These are phyloP conservation scores for Galeruca laticollis DNA, from an alignment of 2,888 invertebrate species.

Conservation along the genomic window DNA sequence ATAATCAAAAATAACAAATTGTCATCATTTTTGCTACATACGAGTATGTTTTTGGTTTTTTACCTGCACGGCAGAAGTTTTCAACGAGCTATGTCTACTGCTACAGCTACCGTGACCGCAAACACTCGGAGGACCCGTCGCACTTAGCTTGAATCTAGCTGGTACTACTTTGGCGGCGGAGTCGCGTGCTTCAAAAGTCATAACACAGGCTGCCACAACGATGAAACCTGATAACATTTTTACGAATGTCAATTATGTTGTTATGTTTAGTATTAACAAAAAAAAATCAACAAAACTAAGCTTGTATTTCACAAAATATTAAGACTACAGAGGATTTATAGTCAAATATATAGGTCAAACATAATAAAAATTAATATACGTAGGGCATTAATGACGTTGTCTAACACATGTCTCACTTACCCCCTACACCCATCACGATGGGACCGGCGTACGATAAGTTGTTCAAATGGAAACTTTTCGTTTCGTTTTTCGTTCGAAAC, in stretches of 20 bases:
- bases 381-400: no score
- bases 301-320: no score
- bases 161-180: conserved; percentile 93
- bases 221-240: conserved; percentile 79
- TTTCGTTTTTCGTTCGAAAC: conserved; percentile 83
- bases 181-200: conserved; percentile 98
- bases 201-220: conserved; percentile 96
- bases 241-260: no score
- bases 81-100: conserved; percentile 59
- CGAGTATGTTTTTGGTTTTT: no score
- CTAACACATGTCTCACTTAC: conserved; percentile 64
- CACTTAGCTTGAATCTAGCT: conserved; percentile 72
- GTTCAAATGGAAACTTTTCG: conserved; percentile 86
- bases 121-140: conserved; percentile 52
- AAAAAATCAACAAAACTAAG: no score
- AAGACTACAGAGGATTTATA: no score
- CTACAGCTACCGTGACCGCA: conserved; percentile 45
- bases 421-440: conserved; percentile 97
- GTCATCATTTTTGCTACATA: no score
- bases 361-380: no score
- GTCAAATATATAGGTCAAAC: no score
- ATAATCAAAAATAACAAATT: conserved; percentile 12
- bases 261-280: no score
- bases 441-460: conserved; percentile 97
- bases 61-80: conserved; percentile 63